A percentile compares a stretch with the other conserved stretches of the same genome.
These are phyloP conservation scores for Hetaerina titia DNA, from an alignment of 2,888 invertebrate species.

Conservation along the genomic window DNA sequence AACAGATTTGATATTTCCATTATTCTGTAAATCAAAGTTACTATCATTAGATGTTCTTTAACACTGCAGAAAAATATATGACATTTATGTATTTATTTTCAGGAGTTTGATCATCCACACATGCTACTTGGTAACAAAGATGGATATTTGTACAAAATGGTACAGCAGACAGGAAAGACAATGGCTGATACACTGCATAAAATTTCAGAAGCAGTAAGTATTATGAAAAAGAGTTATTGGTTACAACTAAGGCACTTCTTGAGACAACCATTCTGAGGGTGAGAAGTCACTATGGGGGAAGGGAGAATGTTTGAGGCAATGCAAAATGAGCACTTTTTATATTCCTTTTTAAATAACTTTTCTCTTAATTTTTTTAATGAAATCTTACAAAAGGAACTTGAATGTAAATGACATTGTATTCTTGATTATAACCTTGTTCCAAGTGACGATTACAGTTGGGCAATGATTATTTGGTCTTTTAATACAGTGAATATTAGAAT, in stretches of 20 bases:
- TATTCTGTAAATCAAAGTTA: not conserved
- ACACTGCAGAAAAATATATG: not conserved
- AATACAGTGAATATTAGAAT: too few relatives aligned
- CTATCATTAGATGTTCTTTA: constrained; percentile 71
- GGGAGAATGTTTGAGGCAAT: not conserved
- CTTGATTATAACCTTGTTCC: too few relatives aligned
- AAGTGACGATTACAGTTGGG: too few relatives aligned
- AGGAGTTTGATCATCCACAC: constrained; percentile 80
- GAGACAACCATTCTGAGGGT: not conserved
- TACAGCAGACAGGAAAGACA: constrained; percentile 75
- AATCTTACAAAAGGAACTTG: not conserved
- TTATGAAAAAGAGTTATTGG: not conserved
- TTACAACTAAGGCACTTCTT: not conserved
- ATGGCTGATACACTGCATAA: constrained; percentile 71
- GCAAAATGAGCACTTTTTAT: not conserved
- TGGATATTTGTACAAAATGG: constrained; percentile 75
- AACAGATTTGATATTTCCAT: not conserved
- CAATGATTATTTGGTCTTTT: too few relatives aligned
- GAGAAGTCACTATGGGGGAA: too few relatives aligned
- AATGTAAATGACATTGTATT: too few relatives aligned
- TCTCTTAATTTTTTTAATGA: not conserved
- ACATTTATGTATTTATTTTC: constrained; percentile 57
- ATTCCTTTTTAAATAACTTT: not conserved
- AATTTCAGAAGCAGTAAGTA: constrained; percentile 71
- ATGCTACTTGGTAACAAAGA: constrained; percentile 74